phyloP scores from a whole-genome alignment of 2,888 invertebrate species.

The Mythimna impura region DNA sequence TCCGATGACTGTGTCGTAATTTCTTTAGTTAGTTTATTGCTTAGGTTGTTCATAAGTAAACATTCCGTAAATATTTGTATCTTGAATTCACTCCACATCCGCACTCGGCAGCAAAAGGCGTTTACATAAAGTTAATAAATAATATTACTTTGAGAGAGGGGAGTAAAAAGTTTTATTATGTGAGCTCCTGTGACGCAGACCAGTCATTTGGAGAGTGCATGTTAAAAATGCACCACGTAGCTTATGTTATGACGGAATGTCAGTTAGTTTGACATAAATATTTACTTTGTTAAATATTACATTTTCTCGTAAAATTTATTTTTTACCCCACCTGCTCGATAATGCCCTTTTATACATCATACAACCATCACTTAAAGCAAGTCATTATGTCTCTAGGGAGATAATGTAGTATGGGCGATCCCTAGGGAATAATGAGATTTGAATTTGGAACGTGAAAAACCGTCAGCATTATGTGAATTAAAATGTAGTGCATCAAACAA shows the following conservation, averaged over 20 bases:
- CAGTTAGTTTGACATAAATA: not conserved
- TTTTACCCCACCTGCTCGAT: no score
- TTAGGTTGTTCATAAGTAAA: not conserved
- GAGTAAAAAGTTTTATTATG: slow-evolving; percentile 23
- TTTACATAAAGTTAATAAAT: slow-evolving; percentile 16
- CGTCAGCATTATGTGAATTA: no score
- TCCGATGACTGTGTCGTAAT: no score
- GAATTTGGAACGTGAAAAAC: no score
- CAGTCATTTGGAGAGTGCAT: slow-evolving; percentile 38
- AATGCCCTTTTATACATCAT: no score
- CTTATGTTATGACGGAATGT: slow-evolving; percentile 9
- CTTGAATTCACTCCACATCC: not conserved
- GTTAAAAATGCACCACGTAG: slow-evolving; percentile 34
- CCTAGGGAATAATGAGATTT: no score
- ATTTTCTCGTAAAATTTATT: no score
- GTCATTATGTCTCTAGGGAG: no score
- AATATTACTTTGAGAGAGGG: slow-evolving; percentile 12
- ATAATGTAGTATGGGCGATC: no score
- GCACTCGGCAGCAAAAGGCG: not conserved
- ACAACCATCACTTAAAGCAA: no score
- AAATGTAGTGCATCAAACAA: no score
- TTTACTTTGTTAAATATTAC: no score
- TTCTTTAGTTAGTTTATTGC: not conserved
- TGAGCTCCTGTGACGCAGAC: not conserved
- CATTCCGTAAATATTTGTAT: not conserved